These are phyloP conservation scores for Notodonta ziczac DNA, from an alignment of 2,888 invertebrate species.

Conservation along the genomic window DNA sequence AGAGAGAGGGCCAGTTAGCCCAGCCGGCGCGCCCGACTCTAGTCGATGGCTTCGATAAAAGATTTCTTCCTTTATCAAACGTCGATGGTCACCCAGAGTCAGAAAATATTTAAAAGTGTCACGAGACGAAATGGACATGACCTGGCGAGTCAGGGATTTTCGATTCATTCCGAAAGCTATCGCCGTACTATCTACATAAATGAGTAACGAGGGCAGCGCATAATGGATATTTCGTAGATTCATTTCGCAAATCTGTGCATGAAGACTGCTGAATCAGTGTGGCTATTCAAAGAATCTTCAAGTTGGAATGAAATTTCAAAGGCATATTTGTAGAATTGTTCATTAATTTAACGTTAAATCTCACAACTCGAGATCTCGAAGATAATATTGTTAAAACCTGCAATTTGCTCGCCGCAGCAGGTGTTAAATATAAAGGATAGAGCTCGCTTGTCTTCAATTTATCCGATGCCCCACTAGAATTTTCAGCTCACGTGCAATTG, in stretches of 20 bases:
- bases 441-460: constrained; percentile 59
- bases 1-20: too few relatives aligned
- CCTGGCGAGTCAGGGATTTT: constrained; percentile 12
- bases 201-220: constrained; percentile 14
- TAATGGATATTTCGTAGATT: constrained; percentile 27
- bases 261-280: constrained; percentile 30
- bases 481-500: constrained; percentile 64
- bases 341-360: constrained; percentile 60
- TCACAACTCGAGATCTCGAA: constrained; percentile 50
- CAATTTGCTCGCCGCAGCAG: constrained; percentile 49
- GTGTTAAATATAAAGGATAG: constrained; percentile 63
- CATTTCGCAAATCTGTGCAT: constrained; percentile 32
- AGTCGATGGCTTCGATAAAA: too few relatives aligned
- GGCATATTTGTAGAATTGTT: constrained; percentile 55
- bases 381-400: constrained; percentile 60
- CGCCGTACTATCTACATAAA: constrained; percentile 11
- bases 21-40: too few relatives aligned
- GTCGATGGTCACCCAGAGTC: too few relatives aligned
- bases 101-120: constrained; percentile 7
- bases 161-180: constrained; percentile 21
- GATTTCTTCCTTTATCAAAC: too few relatives aligned
- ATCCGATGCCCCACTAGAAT: constrained; percentile 49
- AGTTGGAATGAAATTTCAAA: constrained; percentile 46
- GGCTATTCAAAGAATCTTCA: constrained; percentile 43
- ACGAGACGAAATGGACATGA: constrained; percentile 23